Evolutionary conservation across 2,113 vertebrate species (phyloP), one percentile per base, ranked within the genome.

Genomic region (Calypte anna): DNA sequence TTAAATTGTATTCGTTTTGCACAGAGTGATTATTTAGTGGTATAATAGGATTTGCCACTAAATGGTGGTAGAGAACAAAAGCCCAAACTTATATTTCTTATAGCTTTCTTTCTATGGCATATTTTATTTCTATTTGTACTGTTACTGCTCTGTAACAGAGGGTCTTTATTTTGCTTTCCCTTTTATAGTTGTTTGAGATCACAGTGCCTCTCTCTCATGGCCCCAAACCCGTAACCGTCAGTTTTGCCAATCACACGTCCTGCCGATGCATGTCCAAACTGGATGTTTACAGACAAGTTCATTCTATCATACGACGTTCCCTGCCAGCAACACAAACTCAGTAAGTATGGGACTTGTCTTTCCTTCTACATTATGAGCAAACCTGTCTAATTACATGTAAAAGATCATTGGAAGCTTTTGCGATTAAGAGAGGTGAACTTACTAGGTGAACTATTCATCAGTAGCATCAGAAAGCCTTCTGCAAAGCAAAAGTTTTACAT

Each of bases 211-310:
- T 99, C 80, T 99, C 98, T 31, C 98, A 99, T 30, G 98, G 98
- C 79, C 98, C 98, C 85, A 99, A 99, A 91, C 99, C 99, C 6
- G 98, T 99, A 83, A 99, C 99, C 6, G 97, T 99, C 97, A 99
- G 99, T 69, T 99, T 99, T 96, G 99, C 99, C 97, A 99, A 99
- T 91, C 99, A 99, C 96, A 99, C 99, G 1, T 98, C 98, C 93
- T 99, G 99, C 98, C 98, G 98, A 43, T 99, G 99, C 97, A 98
- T 99, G 98, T 99, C 99, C 51, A 99, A 99, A 92, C 96, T 99
- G 97, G 99, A 99, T 82, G 98, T 98, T 81, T 99, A 99, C 98
- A 98, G 98, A 97, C 99, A 99, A 93, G 99, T 98, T 66, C 99
- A 99, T 96, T 99, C 99, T 68, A 99, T 99, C 97, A 99, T 99